Evolutionary conservation across 1,140 invertebrate species (phyloP), one percentile per base, ranked within the genome.

Genomic region (Eubasilissa regina): DNA sequence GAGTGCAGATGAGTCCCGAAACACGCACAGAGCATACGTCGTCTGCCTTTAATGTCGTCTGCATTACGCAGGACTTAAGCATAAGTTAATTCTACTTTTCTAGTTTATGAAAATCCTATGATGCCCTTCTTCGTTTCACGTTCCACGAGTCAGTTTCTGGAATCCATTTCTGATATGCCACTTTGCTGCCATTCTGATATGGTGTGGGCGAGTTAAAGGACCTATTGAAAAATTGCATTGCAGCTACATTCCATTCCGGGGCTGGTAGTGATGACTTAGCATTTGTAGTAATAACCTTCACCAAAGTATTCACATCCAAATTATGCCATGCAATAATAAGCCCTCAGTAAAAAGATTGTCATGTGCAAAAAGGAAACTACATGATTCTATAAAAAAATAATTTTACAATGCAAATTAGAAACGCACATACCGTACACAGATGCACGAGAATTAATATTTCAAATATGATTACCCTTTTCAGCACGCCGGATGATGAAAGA

Each of bases 31-130:
- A n/a, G 88, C 82, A 87, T 89, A 80, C 89, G 89, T 82, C 89
- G 87, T 83, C 89, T 85, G 58, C 81, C 83, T 81, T 89, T 89
- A 53, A 85, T 89, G 84, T 89, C 89, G 82, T 94, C 93, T 53
- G 93, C 92, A 84, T 93, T 93, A 64, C 94, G 91, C 11, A 97
- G 87, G 4, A 93, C 95, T 85, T 96, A 94, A 0, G 95, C 95
- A 84, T 96, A 97, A 4, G 94, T 94, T 84, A 94, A 91, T 82
- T 97, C 95, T 35, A 97, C 87, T 81, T 93, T 92, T 85, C 94
- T 94, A 97, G 87, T 83, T 94, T 94, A 80, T 95, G 93, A 10
- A 96, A 92, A 81, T 96, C 94, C 83, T 95, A 93, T 0, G 94
- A 95, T 4, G 94, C 94, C 10, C 92, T 91, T 85, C 94, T 94